Evolutionary conservation across 2,113 vertebrate species (phyloP).

Genomic region (Sceloporus undulatus): DNA sequence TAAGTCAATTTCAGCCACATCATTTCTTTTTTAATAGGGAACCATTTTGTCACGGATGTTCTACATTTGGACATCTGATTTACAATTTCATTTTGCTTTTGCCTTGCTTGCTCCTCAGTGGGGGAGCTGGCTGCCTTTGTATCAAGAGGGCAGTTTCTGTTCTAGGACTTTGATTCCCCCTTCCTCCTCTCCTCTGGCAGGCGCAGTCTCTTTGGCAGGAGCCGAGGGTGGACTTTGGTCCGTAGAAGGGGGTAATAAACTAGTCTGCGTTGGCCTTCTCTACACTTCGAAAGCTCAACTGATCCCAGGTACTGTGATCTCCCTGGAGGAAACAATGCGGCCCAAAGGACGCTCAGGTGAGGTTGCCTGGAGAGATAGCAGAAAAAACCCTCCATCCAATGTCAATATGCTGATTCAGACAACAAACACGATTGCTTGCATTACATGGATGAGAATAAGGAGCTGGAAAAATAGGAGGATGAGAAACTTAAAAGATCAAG

Average conservation of each 20-base stretch:
- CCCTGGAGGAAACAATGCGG: constrained; percentile 82
- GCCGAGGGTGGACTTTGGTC: constrained; percentile 87
- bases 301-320: constrained; percentile 83
- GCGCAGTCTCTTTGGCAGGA: constrained; percentile 83
- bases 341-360: constrained; percentile 79
- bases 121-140: background rate
- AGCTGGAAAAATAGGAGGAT: too few relatives aligned
- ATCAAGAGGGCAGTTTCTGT: background rate
- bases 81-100: too few relatives aligned
- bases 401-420: too few relatives aligned
- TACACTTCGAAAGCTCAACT: constrained; percentile 88
- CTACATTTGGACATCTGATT: too few relatives aligned
- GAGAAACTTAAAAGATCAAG: too few relatives aligned
- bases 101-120: background rate
- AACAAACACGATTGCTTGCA: too few relatives aligned
- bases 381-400: too few relatives aligned
- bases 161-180: too few relatives aligned
- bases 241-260: constrained; percentile 92
- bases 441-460: too few relatives aligned
- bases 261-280: constrained; percentile 87
- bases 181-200: constrained; percentile 64
- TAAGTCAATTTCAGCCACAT: too few relatives aligned
- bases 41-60: too few relatives aligned
- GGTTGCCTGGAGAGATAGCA: constrained; percentile 6
- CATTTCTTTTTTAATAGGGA: too few relatives aligned